Evolutionary conservation across 2,797 vertebrate genomes (phyloP), one percentile per base, ranked within the genome.

Genomic region (Malurus splendens): DNA sequence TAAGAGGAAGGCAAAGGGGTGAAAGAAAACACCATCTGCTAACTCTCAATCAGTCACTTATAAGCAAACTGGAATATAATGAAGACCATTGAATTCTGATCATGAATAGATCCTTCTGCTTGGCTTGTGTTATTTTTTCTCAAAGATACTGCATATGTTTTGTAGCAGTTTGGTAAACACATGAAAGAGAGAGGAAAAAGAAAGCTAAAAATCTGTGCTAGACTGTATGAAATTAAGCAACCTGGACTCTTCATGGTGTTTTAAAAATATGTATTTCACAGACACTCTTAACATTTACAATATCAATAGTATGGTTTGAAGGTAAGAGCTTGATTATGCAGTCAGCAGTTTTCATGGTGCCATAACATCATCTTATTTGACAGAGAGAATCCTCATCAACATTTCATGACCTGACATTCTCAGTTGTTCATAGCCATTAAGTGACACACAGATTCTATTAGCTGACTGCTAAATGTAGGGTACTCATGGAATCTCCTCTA

Each of bases 1-100:
- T 95, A 96, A 94, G 84, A 89, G 48, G 56, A 92, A 96, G 87
- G 94, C 83, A 1, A 96, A 83, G 60, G 87, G 95, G 96, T 95
- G 95, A 97, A 92, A 96, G 95, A 96, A 97, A 97, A 96, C 96
- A 96, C 96, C 97, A 98, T 98, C 97, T 98, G 97, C 95, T 96
- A 93, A 94, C 95, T 94, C 96, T 97, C 87, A 8, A 88, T 94
- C 94, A 96, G 91, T 96, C 95, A 87, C 95, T 97, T 95, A 94
- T 85, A 91, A 96, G 94, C 79, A 95, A 95, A 96, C 50, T 93
- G 73, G 61, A 93, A 91, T 80, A 95, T 97, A 97, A 98, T 97
- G 96, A 97, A 97, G 96, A 87, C 94, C 92, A 91, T 86, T 96
- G 93, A 94, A 97, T 97, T 97, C 96, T 95, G 91, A 95, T 96